Conservation (phyloP, 2,888 invertebrate genomes). For the Lasiommata megera region DNA sequence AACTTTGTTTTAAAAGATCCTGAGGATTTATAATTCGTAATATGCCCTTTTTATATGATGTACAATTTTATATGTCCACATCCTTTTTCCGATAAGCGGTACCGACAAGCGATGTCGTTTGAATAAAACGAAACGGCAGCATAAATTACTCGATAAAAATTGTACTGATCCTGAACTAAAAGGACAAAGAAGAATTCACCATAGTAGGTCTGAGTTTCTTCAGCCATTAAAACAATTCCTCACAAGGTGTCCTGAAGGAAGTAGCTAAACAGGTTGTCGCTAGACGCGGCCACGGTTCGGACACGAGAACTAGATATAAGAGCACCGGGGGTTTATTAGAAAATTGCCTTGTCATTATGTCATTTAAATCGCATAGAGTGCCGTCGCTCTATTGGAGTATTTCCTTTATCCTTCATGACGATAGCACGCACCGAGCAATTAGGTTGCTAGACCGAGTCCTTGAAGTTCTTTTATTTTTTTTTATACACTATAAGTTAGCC, state of each 20-base stretch:
- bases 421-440: constrained; percentile 72
- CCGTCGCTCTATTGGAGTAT: constrained; percentile 79
- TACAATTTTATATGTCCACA: neutral
- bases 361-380: constrained; percentile 82
- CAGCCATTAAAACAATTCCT: constrained; percentile 40
- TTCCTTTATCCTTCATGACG: constrained; percentile 81
- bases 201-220: constrained; percentile 13
- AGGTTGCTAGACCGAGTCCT: constrained; percentile 65
- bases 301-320: constrained; percentile 66
- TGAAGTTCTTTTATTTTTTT: too few species aligned
- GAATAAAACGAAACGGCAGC: neutral
- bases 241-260: constrained; percentile 70
- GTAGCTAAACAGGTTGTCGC: constrained; percentile 72
- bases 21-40: too few species aligned
- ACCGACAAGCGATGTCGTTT: constrained; percentile 7
- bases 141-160: neutral
- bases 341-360: constrained; percentile 81
- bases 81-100: neutral
- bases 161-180: neutral
- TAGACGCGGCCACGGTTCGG: constrained; percentile 64
- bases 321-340: constrained; percentile 80
- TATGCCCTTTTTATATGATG: neutral
- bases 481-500: too few species aligned
- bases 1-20: too few species aligned
- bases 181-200: neutral